These are phyloP conservation scores for Caerostris darwini DNA, from an alignment of 1,140 invertebrate species.

Conservation along the genomic window DNA sequence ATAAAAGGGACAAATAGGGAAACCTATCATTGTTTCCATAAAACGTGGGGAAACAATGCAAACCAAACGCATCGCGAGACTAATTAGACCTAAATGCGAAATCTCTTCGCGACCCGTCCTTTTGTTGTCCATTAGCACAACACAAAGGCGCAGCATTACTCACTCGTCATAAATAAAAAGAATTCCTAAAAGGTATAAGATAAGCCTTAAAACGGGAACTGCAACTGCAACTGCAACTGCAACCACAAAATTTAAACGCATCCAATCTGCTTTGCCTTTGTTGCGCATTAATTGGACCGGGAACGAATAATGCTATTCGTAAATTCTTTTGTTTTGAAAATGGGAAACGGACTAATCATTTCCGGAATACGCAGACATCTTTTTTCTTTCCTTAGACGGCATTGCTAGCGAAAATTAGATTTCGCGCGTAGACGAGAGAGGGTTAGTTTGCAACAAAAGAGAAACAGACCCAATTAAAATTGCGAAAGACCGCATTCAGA, in stretches of 20 bases:
- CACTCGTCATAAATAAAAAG: conserved; percentile 19
- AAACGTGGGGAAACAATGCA: neutral
- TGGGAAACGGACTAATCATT: conserved; percentile 39
- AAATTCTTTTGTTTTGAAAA: conserved; percentile 25
- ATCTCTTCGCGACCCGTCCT: neutral
- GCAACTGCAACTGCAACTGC: neutral
- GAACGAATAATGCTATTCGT: conserved; percentile 46
- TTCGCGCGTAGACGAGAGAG: neutral
- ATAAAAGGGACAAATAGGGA: neutral
- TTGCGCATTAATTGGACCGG: conserved; percentile 43
- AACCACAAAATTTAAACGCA: conserved; percentile 23
- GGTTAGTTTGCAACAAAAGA: conserved; percentile 47
- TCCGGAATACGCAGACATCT: conserved; percentile 30
- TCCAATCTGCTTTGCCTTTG: conserved; percentile 22
- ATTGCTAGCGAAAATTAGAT: conserved; percentile 58
- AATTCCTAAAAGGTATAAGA: conserved; percentile 13
- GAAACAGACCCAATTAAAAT: conserved; percentile 51
- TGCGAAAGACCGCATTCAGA: neutral
- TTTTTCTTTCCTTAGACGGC: conserved; percentile 6
- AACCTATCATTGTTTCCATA: conserved; percentile 17
- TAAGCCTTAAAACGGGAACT: conserved; percentile 3
- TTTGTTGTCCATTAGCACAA: conserved; percentile 22
- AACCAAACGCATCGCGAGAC: neutral
- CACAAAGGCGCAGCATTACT: neutral
- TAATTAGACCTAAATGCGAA: conserved; percentile 31